Evolutionary conservation across 2,797 vertebrate species (phyloP), one percentile per base, ranked within the genome.

Genomic region (Acanthiza pusilla): DNA sequence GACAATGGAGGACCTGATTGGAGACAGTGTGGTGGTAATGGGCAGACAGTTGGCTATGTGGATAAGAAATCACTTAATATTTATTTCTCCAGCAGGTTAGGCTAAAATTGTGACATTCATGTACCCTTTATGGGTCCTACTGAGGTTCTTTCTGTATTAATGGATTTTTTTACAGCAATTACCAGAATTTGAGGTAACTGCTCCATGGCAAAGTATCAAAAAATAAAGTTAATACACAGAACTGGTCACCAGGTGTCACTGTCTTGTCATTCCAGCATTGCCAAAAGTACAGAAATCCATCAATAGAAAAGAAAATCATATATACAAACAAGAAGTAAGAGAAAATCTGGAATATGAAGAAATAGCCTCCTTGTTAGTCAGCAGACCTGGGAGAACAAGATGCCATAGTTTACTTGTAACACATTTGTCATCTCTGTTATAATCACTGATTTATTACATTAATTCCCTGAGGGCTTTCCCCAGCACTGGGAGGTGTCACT

Each of bases 241-340:
- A 85, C 10, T n/a, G 58, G 73, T 89, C 93, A 93, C 78, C 93
- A 96, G 96, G 43, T 91, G 93, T 94, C 94, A 95, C 85, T 93
- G 76, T 92, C 76, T 67, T 2, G 58, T 93, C 76, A 84, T 36
- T 22, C 40, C 85, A 79, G 47, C 30, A 32, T 12, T 63, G n/a
- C 20, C 27, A 50, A 50, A 40, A 62, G 55, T 14, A 43, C 48
- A 79, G 12, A 86, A 94, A 90, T 74, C 85, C 53, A 82, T 61
- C 79, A 63, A 19, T 61, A 84, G 55, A 66, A 92, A 93, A 92
- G 13, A 66, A 66, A 86, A 63, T 1, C 16, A 66, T 26, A 27
- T 1, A 21, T 3, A 18, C 9, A 50, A 71, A 38, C 4, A 71
- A 68, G 25, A 60, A 14, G 20, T 11, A 62, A 57, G 27, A 72